Evolutionary conservation across 2,113 vertebrate genomes (phyloP).

Genomic region (Gobio gobio): DNA sequence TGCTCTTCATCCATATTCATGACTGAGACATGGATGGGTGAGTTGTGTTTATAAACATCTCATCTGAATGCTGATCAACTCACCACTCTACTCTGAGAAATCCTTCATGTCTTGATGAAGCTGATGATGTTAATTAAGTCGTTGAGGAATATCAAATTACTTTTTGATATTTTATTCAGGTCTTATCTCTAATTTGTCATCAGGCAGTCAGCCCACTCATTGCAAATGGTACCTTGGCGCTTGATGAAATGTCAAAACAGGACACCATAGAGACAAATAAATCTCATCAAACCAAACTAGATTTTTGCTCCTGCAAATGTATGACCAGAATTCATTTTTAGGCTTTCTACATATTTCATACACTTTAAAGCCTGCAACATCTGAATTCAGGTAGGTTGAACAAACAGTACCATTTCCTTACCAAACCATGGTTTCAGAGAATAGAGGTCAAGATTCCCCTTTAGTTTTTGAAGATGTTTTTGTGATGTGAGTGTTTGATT

Average conservation of each 20-base stretch:
- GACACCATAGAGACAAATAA: not conserved
- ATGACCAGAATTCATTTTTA: not conserved
- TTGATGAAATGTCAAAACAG: constrained; percentile 43
- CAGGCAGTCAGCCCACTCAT: constrained; percentile 20
- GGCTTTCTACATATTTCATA: not conserved
- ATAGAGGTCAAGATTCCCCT: not conserved
- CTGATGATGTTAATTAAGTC: constrained; percentile 37
- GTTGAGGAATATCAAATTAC: constrained; percentile 32
- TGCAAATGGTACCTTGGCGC: not conserved
- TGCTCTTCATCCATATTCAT: constrained; percentile 47
- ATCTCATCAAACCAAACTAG: constrained; percentile 1
- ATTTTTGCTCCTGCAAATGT: not conserved
- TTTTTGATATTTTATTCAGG: constrained; percentile 37
- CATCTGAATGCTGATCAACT: constrained; percentile 38
- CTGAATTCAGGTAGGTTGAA: not conserved
- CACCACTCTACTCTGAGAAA: constrained; percentile 8
- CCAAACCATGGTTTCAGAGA: not conserved
- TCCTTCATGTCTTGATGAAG: constrained; percentile 27
- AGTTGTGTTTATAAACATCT: constrained; percentile 42
- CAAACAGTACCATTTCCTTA: not conserved
- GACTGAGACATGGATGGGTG: constrained; percentile 18
- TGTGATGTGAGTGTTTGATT: not conserved
- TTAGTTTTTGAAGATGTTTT: not conserved
- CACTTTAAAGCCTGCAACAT: not conserved
- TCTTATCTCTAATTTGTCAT: constrained; percentile 30